A percentile compares a stretch with the other conserved stretches of the same genome.
phyloP scores from a whole-genome alignment of 2,113 vertebrate genomes.

The Propithecus coquereli region DNA sequence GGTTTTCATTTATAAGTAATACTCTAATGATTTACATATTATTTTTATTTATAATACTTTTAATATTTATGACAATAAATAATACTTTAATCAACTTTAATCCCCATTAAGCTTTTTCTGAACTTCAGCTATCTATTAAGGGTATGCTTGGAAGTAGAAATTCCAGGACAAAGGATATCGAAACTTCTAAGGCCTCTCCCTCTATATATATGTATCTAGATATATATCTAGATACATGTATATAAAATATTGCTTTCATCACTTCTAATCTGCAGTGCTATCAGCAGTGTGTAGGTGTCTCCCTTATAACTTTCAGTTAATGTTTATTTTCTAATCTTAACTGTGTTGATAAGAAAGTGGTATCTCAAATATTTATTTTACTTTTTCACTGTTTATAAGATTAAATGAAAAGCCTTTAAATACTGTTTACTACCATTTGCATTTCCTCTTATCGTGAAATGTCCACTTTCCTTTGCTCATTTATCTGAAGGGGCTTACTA shows the following conservation, averaged over 20 bases:
- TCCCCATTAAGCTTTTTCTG: not conserved
- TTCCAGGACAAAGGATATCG: not conserved
- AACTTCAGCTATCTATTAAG: not conserved
- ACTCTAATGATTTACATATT: not conserved
- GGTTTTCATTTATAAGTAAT: constrained; percentile 7
- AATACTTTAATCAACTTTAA: not conserved
- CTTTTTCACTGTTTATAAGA: constrained; percentile 14
- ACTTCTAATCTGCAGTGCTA: constrained; percentile 11
- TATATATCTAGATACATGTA: too few species aligned
- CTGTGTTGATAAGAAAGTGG: constrained; percentile 9
- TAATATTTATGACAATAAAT: not conserved
- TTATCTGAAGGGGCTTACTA: not conserved
- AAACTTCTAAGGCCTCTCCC: not conserved
- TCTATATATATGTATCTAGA: too few species aligned
- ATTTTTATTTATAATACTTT: too few species aligned
- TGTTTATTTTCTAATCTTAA: constrained; percentile 60
- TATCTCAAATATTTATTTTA: constrained; percentile 29
- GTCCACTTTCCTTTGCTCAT: not conserved
- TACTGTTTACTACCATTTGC: not conserved
- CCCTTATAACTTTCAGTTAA: not conserved
- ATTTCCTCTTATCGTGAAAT: not conserved
- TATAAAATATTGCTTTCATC: not conserved
- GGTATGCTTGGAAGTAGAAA: not conserved
- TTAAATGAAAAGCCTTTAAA: constrained; percentile 16
- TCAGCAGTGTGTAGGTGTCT: not conserved